A percentile compares a stretch with the other conserved stretches of the same genome.
These are phyloP conservation scores for Syrmaticus mikado DNA, from an alignment of 2,113 vertebrate species.

Conservation along the genomic window DNA sequence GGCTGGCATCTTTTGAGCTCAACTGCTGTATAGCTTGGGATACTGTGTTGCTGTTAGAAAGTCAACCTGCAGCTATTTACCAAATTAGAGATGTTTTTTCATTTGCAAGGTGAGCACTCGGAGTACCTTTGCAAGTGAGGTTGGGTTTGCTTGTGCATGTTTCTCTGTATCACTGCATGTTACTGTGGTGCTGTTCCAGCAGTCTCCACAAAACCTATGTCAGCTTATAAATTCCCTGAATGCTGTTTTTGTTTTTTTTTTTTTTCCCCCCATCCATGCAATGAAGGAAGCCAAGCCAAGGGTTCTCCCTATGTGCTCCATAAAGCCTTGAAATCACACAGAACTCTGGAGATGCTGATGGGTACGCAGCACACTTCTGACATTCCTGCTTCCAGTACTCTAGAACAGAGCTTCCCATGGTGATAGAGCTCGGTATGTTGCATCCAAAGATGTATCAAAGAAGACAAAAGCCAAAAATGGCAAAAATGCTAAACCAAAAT, in stretches of 20 bases:
- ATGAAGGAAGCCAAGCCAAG: not conserved
- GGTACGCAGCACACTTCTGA: not conserved
- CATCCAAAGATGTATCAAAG: not conserved
- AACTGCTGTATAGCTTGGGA: not conserved
- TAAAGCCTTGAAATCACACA: not conserved
- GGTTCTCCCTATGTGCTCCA: not conserved
- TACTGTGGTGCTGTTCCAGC: not conserved
- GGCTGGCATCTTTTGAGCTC: not conserved
- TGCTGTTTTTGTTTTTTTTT: not conserved
- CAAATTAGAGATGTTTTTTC: not conserved
- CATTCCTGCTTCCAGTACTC: not conserved
- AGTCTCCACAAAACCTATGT: not conserved
- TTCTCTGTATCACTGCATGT: not conserved
- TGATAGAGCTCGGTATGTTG: not conserved
- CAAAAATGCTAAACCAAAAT: constrained; percentile 36
- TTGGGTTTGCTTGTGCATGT: not conserved
- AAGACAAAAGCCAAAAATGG: constrained; percentile 43
- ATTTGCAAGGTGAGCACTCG: not conserved
- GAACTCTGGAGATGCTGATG: not conserved
- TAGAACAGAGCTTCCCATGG: not conserved
- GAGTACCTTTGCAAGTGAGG: not conserved
- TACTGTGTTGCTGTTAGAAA: not conserved
- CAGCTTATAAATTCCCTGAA: not conserved
- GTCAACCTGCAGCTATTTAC: not conserved
- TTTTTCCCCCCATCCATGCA: too few relatives aligned